phyloP scores from a whole-genome alignment of 2,888 invertebrate genomes.

The Clunio marinus region DNA sequence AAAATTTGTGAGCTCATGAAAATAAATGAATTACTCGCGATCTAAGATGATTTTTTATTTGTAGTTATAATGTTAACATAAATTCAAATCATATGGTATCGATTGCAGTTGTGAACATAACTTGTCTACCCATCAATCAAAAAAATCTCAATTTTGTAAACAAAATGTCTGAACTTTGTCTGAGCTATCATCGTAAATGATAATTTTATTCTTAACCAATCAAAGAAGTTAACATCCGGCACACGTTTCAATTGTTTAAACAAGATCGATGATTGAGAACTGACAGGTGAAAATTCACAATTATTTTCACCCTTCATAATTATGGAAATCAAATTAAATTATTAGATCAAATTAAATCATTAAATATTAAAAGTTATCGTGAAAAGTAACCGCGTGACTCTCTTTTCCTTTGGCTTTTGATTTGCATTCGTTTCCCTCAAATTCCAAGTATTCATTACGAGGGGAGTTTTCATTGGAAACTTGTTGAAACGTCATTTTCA shows the following conservation, averaged over 20 bases:
- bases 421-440: no score
- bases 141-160: background rate
- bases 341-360: conserved; percentile 34
- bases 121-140: conserved; percentile 1
- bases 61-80: background rate
- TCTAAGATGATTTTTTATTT: background rate
- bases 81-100: background rate
- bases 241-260: background rate
- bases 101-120: conserved; percentile 1
- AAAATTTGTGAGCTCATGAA: conserved; percentile 3
- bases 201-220: no score
- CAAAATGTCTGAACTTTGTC: background rate
- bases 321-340: conserved; percentile 17
- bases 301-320: background rate
- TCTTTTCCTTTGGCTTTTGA: conserved; percentile 1
- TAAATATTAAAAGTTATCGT: background rate
- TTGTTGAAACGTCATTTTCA: no score
- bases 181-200: background rate
- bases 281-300: conserved; percentile 29
- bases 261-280: background rate
- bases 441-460: no score
- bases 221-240: background rate
- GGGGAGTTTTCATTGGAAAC: no score
- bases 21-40: background rate
- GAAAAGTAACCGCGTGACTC: conserved; percentile 23